Base-by-base conservation (phyloP, 2,797 vertebrate species). In the Cynodonichthys magdalenae region DNA sequence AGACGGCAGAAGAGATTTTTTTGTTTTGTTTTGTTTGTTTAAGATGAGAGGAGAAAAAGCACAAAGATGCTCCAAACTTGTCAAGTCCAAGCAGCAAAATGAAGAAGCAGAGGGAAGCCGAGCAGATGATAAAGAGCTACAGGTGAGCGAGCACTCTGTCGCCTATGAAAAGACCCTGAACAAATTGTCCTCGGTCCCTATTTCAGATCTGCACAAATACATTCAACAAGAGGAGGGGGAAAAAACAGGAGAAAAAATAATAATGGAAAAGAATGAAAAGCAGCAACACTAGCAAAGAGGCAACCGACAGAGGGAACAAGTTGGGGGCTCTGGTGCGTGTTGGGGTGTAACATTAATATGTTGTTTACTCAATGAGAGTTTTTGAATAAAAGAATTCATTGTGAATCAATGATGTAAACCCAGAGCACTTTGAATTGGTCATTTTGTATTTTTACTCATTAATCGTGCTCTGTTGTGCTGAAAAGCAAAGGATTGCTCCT, bases 121-220 rank as follows among this genome's bases (percentile, higher is more conserved):
- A 81, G 87, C 79, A 59, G 82, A 88, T 92, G 90, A 88, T 92
- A 90, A 84, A 71, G 74, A 64, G 67, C 84, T 77, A 82, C 77
- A 80, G 63, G 82, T 79, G 75, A 88, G 87, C 66, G 19, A 77
- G 85, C 79, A 72, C 79, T 86, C 70, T 75, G 81, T 77, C 70
- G 71, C 79, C 61, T 63, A 62, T 68, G 74, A 84, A 77, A 84
- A 77, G 55, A 78, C 69, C 63, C 73, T 61, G 69, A 81, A 80
- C 65, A 71, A 75, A 69, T 72, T 80, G 85, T 90, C 88, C 80
- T 78, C 81, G 55, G 47, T 80, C 81, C 81, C 81, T 74, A 77
- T 66, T 86, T 86, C 79, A 83, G 79, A 76, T 79, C 80, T 84
- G 85, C 75, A 92, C 87, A 93, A 88, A 92, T 85, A 94, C 90